Base-by-base conservation (phyloP, 2,797 vertebrate genomes). In the Nothura maculosa region DNA sequence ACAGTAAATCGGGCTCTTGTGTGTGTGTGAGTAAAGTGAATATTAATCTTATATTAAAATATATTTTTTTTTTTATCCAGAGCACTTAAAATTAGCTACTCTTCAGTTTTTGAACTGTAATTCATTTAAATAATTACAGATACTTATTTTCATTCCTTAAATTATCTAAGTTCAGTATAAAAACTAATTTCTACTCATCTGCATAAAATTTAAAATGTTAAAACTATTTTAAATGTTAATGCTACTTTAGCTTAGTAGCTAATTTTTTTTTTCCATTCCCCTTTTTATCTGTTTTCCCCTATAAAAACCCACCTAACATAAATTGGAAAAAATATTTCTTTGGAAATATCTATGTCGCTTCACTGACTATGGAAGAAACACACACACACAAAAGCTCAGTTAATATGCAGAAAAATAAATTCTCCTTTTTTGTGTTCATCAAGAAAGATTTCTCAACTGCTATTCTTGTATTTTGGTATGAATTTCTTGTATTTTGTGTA, bases 201-300 rank as follows among this genome's bases (percentile, higher is more conserved):
- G 17, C 24, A 12, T 34, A 34, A 52, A 20, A 13, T 38, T 28
- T 18, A 27, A 16, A 21, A 1, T 0, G 69, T 66, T 54, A 57
- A 13, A 62, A 1, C 2, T 61, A 50, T n/a, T n/a, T n/a, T n/a
- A n/a, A n/a, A n/a, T n/a, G n/a, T n/a, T n/a, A n/a, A n/a, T n/a
- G n/a, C n/a, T n/a, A n/a, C n/a, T n/a, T n/a, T n/a, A n/a, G 13
- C 6, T 66, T 40, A 2, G 3, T 24, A n/a, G 34, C 17, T 2
- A 42, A 47, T 11, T 73, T 69, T 62, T 4, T 5, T 50, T 58
- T 82, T 2, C 9, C 4, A 11, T 24, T 50, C 12, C 8, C 9
- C 9, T 6, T 42, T 63, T 30, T 19, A 12, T 63, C 3, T 36
- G 6, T 68, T 28, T 15, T 2, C 10, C 34, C 5, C 4, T 36